phyloP scores from a whole-genome alignment of 1,140 invertebrate species.

The Polyergus mexicanus region DNA sequence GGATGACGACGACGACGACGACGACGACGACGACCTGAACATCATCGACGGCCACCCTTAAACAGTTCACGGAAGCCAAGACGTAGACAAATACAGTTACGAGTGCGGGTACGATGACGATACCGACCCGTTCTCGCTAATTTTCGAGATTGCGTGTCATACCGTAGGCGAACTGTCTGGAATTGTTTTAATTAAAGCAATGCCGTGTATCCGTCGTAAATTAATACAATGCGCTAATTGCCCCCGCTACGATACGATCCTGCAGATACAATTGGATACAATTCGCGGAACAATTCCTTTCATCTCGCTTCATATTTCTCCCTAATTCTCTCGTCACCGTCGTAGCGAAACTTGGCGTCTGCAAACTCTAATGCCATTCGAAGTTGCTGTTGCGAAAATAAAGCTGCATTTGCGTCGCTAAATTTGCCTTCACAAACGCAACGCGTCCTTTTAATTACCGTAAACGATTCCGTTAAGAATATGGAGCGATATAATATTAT shows the following conservation, averaged over 20 bases:
- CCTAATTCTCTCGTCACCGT: slow-evolving; percentile 45
- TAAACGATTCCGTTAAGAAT: neutral
- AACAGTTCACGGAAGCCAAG: slow-evolving; percentile 40
- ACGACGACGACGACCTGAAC: neutral
- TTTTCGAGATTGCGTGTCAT: slow-evolving; percentile 50
- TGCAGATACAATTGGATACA: slow-evolving; percentile 49
- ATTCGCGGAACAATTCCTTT: slow-evolving; percentile 55
- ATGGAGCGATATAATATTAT: neutral
- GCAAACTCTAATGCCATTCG: slow-evolving; percentile 36
- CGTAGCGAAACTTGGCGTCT: slow-evolving; percentile 13
- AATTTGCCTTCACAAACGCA: neutral
- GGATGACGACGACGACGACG: slow-evolving; percentile 5
- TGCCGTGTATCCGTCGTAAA: slow-evolving; percentile 42
- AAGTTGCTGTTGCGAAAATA: slow-evolving; percentile 18
- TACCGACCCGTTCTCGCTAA: slow-evolving; percentile 36
- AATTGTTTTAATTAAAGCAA: slow-evolving; percentile 62
- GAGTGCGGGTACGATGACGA: neutral
- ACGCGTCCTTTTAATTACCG: slow-evolving; percentile 15
- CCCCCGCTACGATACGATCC: slow-evolving; percentile 31
- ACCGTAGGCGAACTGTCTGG: slow-evolving; percentile 19
- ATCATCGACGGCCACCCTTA: slow-evolving; percentile 16
- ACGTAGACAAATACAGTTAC: slow-evolving; percentile 34
- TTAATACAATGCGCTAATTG: slow-evolving; percentile 61
- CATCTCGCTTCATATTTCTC: slow-evolving; percentile 52
- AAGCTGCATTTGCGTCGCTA: neutral